phyloP scores from a whole-genome alignment of 2,113 vertebrate species.

The Pteropus alecto region DNA sequence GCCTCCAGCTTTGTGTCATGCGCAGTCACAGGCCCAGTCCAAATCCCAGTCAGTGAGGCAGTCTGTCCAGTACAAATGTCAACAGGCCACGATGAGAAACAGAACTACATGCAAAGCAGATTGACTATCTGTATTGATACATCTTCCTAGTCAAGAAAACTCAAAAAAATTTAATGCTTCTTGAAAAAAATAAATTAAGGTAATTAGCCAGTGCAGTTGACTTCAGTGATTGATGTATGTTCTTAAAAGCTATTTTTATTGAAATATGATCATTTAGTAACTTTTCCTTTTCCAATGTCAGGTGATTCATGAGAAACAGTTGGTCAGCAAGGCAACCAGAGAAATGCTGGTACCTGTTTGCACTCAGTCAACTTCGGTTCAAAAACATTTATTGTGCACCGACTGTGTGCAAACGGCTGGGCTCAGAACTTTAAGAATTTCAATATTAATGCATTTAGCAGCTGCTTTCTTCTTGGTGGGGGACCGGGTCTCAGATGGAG shows the following conservation, averaged over 20 bases:
- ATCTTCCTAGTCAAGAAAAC: background rate
- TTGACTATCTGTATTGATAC: rapidly evolving
- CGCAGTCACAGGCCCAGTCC: rapidly evolving
- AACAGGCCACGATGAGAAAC: background rate
- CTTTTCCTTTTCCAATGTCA: background rate
- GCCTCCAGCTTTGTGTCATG: background rate
- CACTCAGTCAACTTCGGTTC: background rate
- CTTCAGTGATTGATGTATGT: background rate
- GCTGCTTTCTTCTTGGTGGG: background rate
- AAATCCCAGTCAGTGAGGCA: background rate
- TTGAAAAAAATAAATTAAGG: background rate
- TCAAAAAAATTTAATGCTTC: background rate
- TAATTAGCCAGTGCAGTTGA: background rate
- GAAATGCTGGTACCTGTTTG: background rate
- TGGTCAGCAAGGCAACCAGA: background rate
- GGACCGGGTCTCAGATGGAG: background rate
- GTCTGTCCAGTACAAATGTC: background rate
- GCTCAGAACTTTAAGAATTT: background rate
- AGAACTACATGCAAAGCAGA: background rate
- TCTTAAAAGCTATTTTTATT: background rate
- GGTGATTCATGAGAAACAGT: background rate
- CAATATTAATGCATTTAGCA: background rate
- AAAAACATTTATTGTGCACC: background rate
- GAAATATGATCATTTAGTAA: background rate
- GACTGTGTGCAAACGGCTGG: background rate